Conservation (phyloP, 2,113 vertebrate genomes). For the Xiphorhynchus elegans region DNA sequence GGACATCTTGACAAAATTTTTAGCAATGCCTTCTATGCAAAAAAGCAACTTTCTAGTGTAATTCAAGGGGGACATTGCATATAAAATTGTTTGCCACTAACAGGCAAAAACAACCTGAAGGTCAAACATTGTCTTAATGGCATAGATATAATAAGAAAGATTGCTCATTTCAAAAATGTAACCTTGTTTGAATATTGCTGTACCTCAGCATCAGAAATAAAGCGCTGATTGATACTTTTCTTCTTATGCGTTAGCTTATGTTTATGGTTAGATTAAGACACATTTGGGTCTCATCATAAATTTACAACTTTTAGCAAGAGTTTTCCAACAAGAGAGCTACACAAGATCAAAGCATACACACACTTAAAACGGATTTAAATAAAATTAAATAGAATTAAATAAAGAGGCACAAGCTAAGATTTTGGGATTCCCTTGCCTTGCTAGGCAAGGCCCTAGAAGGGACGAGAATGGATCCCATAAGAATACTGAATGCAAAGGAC, state of each 20-base stretch:
- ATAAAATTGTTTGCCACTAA: not conserved
- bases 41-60: not conserved
- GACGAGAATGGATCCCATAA: not conserved
- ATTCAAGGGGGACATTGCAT: not conserved
- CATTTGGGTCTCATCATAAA: rapidly evolving
- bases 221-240: not conserved
- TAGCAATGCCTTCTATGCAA: not conserved
- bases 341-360: not conserved
- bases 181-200: not conserved
- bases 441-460: not conserved
- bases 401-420: not conserved
- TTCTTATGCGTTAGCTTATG: not conserved
- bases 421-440: not conserved
- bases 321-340: not conserved
- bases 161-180: not conserved
- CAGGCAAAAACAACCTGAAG: not conserved
- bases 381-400: no score
- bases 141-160: not conserved
- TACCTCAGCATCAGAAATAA: not conserved
- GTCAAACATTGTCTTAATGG: not conserved
- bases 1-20: not conserved
- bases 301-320: not conserved
- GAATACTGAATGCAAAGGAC: not conserved
- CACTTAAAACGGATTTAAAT: not conserved
- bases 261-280: not conserved